These are phyloP conservation scores for Parnassius mnemosyne DNA, from an alignment of 2,888 invertebrate genomes.

Conservation along the genomic window DNA sequence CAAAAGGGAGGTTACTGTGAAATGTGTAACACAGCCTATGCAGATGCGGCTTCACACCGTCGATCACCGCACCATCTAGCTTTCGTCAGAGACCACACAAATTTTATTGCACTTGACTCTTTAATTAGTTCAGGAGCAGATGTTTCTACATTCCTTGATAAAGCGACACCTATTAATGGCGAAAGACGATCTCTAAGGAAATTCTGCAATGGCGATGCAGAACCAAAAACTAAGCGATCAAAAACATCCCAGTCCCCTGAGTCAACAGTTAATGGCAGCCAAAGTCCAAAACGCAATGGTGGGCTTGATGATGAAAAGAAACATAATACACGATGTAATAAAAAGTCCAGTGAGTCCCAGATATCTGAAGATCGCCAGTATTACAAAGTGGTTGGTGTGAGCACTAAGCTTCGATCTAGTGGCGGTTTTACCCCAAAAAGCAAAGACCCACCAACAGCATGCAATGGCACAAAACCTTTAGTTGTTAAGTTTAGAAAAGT, in stretches of 20 bases:
- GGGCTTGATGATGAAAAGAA: conserved; percentile 54
- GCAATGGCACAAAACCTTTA: conserved; percentile 78
- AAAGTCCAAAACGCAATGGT: conserved; percentile 59
- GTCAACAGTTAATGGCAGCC: conserved; percentile 48
- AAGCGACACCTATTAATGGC: conserved; percentile 67
- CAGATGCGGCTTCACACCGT: conserved; percentile 84
- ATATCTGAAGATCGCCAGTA: conserved; percentile 72
- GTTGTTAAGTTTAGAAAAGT: conserved; percentile 89
- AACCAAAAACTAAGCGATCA: conserved; percentile 49
- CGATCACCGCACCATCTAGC: conserved; percentile 87
- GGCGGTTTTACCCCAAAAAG: conserved; percentile 60
- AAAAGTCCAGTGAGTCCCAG: conserved; percentile 45
- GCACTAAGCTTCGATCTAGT: conserved; percentile 84
- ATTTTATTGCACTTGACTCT: conserved; percentile 87
- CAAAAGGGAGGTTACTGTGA: conserved; percentile 86
- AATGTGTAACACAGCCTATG: conserved; percentile 88
- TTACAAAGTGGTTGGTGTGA: conserved; percentile 87
- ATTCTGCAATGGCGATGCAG: conserved; percentile 62
- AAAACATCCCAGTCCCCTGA: conserved; percentile 59
- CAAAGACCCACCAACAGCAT: conserved; percentile 69
- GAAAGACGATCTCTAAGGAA: conserved; percentile 64
- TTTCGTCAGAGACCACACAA: conserved; percentile 86
- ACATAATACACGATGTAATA: conserved; percentile 62
- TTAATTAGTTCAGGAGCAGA: conserved; percentile 84
- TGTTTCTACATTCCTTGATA: conserved; percentile 85